These are phyloP conservation scores for Microcebus tavaratra DNA, from an alignment of 2,113 vertebrate genomes.

Conservation along the genomic window DNA sequence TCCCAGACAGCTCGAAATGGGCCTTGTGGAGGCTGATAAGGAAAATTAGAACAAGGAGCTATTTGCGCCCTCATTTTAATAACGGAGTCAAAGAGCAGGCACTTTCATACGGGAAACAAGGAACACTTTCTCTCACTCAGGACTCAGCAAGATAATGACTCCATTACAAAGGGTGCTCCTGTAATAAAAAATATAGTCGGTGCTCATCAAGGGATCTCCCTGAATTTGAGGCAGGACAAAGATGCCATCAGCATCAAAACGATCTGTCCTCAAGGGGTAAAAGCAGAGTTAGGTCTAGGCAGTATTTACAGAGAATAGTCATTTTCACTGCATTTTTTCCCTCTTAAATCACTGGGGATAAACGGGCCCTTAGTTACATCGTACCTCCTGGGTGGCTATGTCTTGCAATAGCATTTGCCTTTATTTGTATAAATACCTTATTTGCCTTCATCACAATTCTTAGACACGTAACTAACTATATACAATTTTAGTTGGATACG, in stretches of 20 bases:
- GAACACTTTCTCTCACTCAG: constrained; percentile 56
- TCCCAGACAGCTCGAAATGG: constrained; percentile 75
- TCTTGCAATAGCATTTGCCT: background rate
- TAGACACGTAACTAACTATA: background rate
- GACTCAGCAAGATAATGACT: constrained; percentile 67
- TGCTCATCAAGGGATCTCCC: constrained; percentile 1
- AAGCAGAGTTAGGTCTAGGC: background rate
- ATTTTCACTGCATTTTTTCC: constrained; percentile 8
- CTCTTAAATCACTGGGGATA: background rate
- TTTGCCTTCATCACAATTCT: background rate
- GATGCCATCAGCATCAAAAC: constrained; percentile 19
- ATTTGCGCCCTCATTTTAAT: constrained; percentile 77
- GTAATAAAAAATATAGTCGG: background rate
- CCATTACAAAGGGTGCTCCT: constrained; percentile 47
- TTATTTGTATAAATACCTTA: background rate
- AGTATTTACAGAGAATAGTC: background rate
- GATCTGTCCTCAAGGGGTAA: background rate
- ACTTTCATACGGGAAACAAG: constrained; percentile 66
- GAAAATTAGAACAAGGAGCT: constrained; percentile 80
- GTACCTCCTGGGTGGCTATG: background rate
- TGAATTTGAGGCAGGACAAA: constrained; percentile 20
- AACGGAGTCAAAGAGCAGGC: constrained; percentile 75
- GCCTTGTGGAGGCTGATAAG: constrained; percentile 79
- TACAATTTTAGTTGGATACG: background rate
- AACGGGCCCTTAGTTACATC: background rate